Conservation (phyloP, 2,797 vertebrate genomes). For the Molothrus ater region DNA sequence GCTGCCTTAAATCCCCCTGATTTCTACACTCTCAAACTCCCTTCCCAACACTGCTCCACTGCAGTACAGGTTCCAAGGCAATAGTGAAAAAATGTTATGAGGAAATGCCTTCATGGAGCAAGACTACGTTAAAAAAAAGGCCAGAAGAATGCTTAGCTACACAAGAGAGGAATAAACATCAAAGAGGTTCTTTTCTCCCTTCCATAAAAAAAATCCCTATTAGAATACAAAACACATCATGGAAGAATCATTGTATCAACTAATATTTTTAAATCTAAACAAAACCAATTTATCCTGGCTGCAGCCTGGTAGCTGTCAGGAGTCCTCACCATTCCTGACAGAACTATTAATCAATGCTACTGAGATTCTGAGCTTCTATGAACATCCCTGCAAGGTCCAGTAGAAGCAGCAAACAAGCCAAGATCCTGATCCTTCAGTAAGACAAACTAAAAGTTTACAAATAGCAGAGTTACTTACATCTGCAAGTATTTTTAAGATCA, state of each 20-base stretch:
- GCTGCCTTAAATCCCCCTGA: not conserved
- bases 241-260: not conserved
- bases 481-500: conserved; percentile 23
- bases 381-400: not conserved
- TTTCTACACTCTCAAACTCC: not conserved
- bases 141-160: not conserved
- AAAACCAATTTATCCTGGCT: not conserved
- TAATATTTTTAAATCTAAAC: not conserved
- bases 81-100: not conserved
- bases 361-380: not conserved
- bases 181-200: not conserved
- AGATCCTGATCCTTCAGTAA: not conserved
- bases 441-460: not conserved
- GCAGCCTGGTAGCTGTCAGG: not conserved
- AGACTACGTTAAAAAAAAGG: not conserved
- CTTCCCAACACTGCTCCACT: not conserved
- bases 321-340: not conserved
- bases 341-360: not conserved
- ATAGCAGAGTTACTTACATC: not conserved
- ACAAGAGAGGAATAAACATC: not conserved
- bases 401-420: not conserved
- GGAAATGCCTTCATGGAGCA: not conserved
- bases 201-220: not conserved
- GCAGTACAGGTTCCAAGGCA: not conserved
- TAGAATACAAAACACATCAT: not conserved